Percentiles rank a stretch among this genome's conserved stretches.
Conservation (phyloP, 1,140 invertebrate genomes). For the Calliphora vicina region DNA sequence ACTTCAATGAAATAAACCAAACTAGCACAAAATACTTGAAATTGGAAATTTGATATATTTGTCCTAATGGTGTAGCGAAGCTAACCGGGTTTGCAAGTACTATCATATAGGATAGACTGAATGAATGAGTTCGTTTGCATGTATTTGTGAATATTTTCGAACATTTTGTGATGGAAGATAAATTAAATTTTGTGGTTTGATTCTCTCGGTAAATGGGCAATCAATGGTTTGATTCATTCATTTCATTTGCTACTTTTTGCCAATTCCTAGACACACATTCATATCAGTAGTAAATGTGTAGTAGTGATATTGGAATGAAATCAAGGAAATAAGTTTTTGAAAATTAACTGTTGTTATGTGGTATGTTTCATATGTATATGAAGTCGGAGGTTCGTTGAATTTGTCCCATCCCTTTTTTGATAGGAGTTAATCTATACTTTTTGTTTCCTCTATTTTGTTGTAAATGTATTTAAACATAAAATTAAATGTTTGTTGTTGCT, state of each 20-base stretch:
- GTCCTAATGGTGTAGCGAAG: too few species aligned
- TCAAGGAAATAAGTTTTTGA: background rate
- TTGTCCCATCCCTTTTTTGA: background rate
- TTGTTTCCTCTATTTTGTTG: background rate
- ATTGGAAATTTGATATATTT: too few species aligned
- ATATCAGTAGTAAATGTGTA: too few species aligned
- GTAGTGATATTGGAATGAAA: background rate
- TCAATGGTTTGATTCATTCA: slow-evolving; percentile 52
- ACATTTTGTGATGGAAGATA: slow-evolving; percentile 57
- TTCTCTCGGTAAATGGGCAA: slow-evolving; percentile 54
- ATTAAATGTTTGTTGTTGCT: slow-evolving; percentile 9
- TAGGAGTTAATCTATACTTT: background rate
- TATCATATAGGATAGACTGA: too few species aligned
- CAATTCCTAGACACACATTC: background rate
- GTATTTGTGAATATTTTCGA: background rate
- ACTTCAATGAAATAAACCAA: too few species aligned
- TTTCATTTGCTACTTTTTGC: background rate
- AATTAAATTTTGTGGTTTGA: slow-evolving; percentile 61
- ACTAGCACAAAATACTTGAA: too few species aligned
- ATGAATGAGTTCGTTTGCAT: too few species aligned
- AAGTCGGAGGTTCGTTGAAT: background rate
- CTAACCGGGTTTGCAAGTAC: too few species aligned
- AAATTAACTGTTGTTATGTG: slow-evolving; percentile 10
- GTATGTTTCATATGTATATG: background rate
- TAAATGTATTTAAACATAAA: slow-evolving; percentile 20